Conservation (phyloP, 1,140 invertebrate species). For the Agraylea sexmaculata region DNA sequence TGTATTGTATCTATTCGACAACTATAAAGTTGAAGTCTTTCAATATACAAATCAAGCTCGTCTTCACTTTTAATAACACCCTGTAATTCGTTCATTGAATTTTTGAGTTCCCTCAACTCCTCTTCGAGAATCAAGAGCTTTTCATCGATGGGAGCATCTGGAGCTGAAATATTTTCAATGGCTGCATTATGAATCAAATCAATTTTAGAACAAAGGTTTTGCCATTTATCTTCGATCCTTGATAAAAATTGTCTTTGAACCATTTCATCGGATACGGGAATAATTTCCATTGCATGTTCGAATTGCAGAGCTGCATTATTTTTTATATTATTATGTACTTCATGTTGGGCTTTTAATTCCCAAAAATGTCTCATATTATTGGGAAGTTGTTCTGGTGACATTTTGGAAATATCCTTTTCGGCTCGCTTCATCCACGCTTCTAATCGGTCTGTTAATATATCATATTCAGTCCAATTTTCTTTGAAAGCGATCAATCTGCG, state of each 20-base stretch:
- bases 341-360: constrained; percentile 79
- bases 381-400: constrained; percentile 43
- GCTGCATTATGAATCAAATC: constrained; percentile 51
- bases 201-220: constrained; percentile 49
- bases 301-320: constrained; percentile 60
- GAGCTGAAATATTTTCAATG: constrained; percentile 53
- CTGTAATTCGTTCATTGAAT: constrained; percentile 53
- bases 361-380: constrained; percentile 69
- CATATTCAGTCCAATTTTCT: constrained; percentile 64
- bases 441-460: constrained; percentile 55
- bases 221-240: constrained; percentile 65
- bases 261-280: constrained; percentile 70
- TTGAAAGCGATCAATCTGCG: constrained; percentile 57
- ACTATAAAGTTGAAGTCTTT: constrained; percentile 62
- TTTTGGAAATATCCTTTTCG: constrained; percentile 48
- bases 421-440: constrained; percentile 62
- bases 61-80: constrained; percentile 70
- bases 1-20: constrained; percentile 61
- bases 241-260: constrained; percentile 62
- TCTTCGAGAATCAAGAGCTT: constrained; percentile 60
- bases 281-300: constrained; percentile 61
- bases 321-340: constrained; percentile 67
- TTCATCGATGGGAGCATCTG: constrained; percentile 56
- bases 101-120: constrained; percentile 56
- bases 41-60: constrained; percentile 66